These are phyloP conservation scores for Xenopus petersii DNA, from an alignment of 2,797 vertebrate species.

Conservation along the genomic window DNA sequence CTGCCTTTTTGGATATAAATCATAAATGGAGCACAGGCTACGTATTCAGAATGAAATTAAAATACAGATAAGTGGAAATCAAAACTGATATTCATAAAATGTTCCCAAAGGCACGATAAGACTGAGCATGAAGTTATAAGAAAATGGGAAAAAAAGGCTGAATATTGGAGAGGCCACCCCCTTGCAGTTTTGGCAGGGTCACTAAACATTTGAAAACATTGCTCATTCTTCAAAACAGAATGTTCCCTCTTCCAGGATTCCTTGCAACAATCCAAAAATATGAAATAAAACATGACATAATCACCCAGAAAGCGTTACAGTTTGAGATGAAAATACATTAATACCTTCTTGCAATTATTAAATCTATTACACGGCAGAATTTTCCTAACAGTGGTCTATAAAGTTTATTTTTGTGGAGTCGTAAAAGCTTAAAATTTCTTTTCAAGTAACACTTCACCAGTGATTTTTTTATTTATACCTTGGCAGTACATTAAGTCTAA, in stretches of 20 bases:
- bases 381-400: neutral
- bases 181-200: constrained; percentile 35
- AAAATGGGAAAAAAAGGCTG: constrained; percentile 14
- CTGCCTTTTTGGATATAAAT: too few species aligned
- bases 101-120: constrained; percentile 6
- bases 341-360: neutral
- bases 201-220: constrained; percentile 35
- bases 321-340: neutral
- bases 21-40: too few species aligned
- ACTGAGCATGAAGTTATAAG: constrained; percentile 1
- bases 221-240: constrained; percentile 43
- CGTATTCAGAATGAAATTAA: too few species aligned
- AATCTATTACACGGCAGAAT: neutral
- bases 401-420: neutral
- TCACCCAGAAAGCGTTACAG: constrained; percentile 6
- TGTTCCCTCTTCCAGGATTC: constrained; percentile 40
- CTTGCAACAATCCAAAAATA: constrained; percentile 31
- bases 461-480: neutral
- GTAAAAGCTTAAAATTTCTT: neutral
- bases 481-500: neutral
- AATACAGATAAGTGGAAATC: too few species aligned
- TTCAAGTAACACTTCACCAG: neutral
- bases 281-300: constrained; percentile 35
- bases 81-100: too few species aligned
- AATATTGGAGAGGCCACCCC: constrained; percentile 6